Conservation (phyloP, 2,888 invertebrate species). For the Ectropis crepuscularia region DNA sequence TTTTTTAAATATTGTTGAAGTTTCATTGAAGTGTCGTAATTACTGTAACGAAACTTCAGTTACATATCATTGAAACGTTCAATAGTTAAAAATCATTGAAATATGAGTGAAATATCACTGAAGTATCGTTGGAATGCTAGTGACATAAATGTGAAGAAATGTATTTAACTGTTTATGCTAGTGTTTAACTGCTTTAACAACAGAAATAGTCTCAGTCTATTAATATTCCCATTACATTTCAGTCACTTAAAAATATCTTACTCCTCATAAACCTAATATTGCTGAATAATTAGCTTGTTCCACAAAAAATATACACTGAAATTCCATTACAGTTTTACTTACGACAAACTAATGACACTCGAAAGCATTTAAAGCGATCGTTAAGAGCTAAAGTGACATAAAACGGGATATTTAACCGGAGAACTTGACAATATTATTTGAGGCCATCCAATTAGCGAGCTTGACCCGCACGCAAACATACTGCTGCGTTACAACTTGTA, state of each 20-base stretch:
- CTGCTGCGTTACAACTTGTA: conserved; percentile 64
- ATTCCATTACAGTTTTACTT: conserved; percentile 14
- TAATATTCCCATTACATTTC: too few relatives aligned
- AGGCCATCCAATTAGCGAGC: conserved; percentile 40
- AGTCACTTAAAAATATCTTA: neutral
- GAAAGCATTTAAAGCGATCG: conserved; percentile 10
- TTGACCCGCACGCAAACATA: conserved; percentile 55
- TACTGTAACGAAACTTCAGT: too few relatives aligned
- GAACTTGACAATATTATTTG: conserved; percentile 40
- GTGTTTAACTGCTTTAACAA: too few relatives aligned
- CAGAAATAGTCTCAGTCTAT: too few relatives aligned
- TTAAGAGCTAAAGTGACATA: conserved; percentile 18
- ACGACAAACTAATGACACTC: conserved; percentile 14
- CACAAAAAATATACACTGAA: neutral
- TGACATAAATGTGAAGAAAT: too few relatives aligned
- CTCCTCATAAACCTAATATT: neutral
- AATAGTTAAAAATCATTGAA: too few relatives aligned
- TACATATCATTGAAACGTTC: too few relatives aligned
- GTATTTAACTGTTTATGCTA: too few relatives aligned
- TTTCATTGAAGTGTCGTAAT: too few relatives aligned
- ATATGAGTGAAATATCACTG: too few relatives aligned
- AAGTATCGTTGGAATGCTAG: too few relatives aligned
- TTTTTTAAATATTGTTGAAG: too few relatives aligned
- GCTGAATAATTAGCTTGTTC: neutral
- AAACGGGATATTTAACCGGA: conserved; percentile 22